Evolutionary conservation across 2,888 invertebrate species (phyloP).

Genomic region (Sminthurinus aureus): DNA sequence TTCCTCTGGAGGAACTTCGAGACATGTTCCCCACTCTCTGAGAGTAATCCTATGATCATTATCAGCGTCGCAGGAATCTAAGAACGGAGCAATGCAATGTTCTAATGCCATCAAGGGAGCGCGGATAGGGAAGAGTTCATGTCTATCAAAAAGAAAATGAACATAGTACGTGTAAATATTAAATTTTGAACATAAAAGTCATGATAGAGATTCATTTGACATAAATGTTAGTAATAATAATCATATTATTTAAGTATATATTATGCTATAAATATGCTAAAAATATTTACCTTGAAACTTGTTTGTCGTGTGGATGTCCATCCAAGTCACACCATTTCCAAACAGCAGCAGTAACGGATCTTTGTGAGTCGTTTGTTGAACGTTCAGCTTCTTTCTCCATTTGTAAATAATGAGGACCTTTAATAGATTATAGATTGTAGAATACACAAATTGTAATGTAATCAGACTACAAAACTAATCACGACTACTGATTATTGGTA

Average conservation of each 20-base stretch:
- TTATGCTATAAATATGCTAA: conserved; percentile 8
- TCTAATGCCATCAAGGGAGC: conserved; percentile 95
- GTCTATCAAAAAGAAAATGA: background rate
- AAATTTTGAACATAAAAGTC: too few relatives aligned
- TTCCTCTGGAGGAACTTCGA: conserved; percentile 67
- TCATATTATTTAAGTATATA: background rate
- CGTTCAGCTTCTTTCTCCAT: conserved; percentile 89
- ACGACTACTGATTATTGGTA: too few relatives aligned
- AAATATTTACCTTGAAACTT: conserved; percentile 44
- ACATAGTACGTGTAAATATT: too few relatives aligned
- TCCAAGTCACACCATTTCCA: conserved; percentile 99
- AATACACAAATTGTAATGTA: too few relatives aligned
- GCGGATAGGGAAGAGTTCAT: conserved; percentile 63
- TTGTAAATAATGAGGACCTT: conserved; percentile 75
- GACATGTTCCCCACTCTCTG: conserved; percentile 84
- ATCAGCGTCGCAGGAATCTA: conserved; percentile 88
- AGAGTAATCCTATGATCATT: conserved; percentile 90
- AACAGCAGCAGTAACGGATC: conserved; percentile 91
- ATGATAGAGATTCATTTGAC: too few relatives aligned
- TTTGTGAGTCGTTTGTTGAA: conserved; percentile 74
- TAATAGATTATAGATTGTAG: too few relatives aligned
- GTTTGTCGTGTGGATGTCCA: conserved; percentile 84
- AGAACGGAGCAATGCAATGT: conserved; percentile 97
- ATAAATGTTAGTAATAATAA: too few relatives aligned
- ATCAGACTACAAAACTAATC: too few relatives aligned